Base-by-base conservation (phyloP, 2,113 vertebrate species). In the Crypturellus undulatus region DNA sequence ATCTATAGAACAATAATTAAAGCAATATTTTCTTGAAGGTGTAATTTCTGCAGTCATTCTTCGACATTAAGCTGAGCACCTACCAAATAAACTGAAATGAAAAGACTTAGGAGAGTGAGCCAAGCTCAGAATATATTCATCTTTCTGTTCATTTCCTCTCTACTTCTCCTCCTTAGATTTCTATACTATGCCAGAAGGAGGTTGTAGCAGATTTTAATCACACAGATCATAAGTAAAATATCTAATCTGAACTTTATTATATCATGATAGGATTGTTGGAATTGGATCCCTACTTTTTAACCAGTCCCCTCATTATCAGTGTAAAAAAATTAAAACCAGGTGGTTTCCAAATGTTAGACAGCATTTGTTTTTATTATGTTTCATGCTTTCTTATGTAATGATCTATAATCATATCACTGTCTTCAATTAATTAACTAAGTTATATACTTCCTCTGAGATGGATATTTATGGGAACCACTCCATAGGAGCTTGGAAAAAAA, bases 271-370 rank as follows among this genome's bases (percentile, higher is more conserved):
- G 4, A 49, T 26, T 76, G 0, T 40, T 51, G 72, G 38, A 16
- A 34, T 25, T 76, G 16, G 6, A 25, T 65, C 52, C 9, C 10
- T 77, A 9, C 5, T 69, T 92, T 32, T 10, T 49, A 56, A 42
- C 5, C 38, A 93, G 36, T 4, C 2, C 1, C 0, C 47, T 72
- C n/a, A 76, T 7, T 47, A 51, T 1, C 15, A 73, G 12, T n/a
- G 38, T 9, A 85, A 59, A 40, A 43, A 54, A 1, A 25, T 49
- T 49, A 49, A 49, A 49, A 49, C 10, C 49, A 49, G 7, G 3
- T 42, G 4, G 3, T 42, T 87, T 85, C 38, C 43, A 82, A 72
- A 58, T 2, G 3, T 56, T n/a, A 91, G 47, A 40, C 6, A 68
- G 26, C 14, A 47, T 1, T 69, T 68, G 32, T 2, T 38, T 6